Evolutionary conservation across 2,113 vertebrate species (phyloP).

Genomic region (Quiscalus mexicanus): DNA sequence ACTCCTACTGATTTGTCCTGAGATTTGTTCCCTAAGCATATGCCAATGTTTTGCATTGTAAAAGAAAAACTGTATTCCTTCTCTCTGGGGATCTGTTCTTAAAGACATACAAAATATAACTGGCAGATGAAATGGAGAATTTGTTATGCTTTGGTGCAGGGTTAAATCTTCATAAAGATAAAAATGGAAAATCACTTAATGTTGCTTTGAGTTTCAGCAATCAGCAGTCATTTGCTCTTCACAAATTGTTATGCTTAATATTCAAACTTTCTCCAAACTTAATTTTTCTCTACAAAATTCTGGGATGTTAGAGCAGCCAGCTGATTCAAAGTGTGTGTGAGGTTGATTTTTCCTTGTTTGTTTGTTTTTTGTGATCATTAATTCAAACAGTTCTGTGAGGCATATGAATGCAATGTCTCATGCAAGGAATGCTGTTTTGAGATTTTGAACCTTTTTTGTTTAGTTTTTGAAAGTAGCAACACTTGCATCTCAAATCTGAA

Average conservation of each 20-base stretch:
- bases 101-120: neutral
- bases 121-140: neutral
- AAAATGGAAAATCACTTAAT: neutral
- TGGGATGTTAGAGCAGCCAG: neutral
- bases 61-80: neutral
- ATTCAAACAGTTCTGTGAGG: neutral
- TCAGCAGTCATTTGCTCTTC: neutral
- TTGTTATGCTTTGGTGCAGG: neutral
- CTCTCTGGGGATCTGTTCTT: neutral
- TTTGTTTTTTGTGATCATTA: neutral
- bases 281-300: neutral
- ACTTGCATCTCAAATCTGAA: neutral
- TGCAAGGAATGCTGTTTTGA: neutral
- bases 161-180: neutral
- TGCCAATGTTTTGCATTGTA: neutral
- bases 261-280: neutral
- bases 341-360: neutral
- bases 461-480: neutral
- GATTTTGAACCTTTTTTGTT: neutral
- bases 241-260: neutral
- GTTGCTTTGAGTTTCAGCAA: neutral
- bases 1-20: neutral
- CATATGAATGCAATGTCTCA: neutral
- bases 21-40: neutral
- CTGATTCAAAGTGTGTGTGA: neutral